Evolutionary conservation across 1,140 invertebrate genomes (phyloP).

Genomic region (Halyomorpha halys): DNA sequence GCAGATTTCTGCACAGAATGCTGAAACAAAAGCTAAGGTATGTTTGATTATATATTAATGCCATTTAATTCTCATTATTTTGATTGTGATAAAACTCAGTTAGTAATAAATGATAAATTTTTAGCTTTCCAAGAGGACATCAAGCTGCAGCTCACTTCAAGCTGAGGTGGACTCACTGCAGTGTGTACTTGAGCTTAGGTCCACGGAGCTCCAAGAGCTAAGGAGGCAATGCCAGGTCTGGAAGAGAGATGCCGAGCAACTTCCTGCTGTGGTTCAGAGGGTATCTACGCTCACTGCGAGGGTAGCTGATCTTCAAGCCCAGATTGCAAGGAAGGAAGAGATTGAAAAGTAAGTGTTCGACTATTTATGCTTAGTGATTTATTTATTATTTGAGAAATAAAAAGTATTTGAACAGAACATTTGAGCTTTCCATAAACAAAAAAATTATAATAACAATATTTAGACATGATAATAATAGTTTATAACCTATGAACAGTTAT

Average conservation of each 20-base stretch:
- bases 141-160: slow-evolving; percentile 36
- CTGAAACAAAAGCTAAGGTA: slow-evolving; percentile 1
- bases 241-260: slow-evolving; percentile 42
- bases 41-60: not conserved
- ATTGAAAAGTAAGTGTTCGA: slow-evolving; percentile 43
- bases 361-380: too few species aligned
- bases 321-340: slow-evolving; percentile 47
- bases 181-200: slow-evolving; percentile 62
- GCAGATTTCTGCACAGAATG: not conserved
- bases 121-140: not conserved
- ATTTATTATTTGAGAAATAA: too few species aligned
- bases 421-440: too few species aligned
- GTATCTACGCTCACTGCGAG: slow-evolving; percentile 48
- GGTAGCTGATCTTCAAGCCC: slow-evolving; percentile 56
- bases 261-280: slow-evolving; percentile 43
- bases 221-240: slow-evolving; percentile 50
- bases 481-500: too few species aligned
- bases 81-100: too few species aligned
- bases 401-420: too few species aligned
- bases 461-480: too few species aligned
- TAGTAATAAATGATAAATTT: too few species aligned
- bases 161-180: slow-evolving; percentile 62
- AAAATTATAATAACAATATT: too few species aligned
- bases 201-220: slow-evolving; percentile 56
- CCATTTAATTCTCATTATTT: too few species aligned